Evolutionary conservation across 2,888 invertebrate species (phyloP).

Genomic region (Leptinotarsa haldemani): DNA sequence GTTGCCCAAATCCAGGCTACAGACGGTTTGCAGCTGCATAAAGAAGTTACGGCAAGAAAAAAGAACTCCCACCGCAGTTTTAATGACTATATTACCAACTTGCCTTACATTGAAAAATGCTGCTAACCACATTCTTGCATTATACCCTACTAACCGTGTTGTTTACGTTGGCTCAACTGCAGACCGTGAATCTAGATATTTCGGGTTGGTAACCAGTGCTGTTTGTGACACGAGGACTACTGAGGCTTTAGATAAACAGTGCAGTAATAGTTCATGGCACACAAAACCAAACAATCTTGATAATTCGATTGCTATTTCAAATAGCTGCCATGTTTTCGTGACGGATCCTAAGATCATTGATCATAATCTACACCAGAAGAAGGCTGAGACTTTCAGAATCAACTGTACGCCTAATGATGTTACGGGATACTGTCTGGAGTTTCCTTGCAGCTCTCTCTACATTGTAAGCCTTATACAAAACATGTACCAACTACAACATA

Average conservation of each 20-base stretch:
- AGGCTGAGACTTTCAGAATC: slow-evolving; percentile 86
- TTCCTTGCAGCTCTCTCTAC: slow-evolving; percentile 86
- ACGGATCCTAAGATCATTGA: slow-evolving; percentile 88
- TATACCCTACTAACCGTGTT: slow-evolving; percentile 87
- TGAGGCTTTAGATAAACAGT: slow-evolving; percentile 41
- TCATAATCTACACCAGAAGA: slow-evolving; percentile 82
- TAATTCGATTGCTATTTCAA: slow-evolving; percentile 75
- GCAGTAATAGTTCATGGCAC: slow-evolving; percentile 33
- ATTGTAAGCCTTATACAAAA: slow-evolving; percentile 79
- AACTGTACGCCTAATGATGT: slow-evolving; percentile 85
- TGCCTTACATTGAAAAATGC: slow-evolving; percentile 84
- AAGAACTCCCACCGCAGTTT: slow-evolving; percentile 84
- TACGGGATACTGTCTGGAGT: slow-evolving; percentile 85
- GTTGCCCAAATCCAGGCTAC: slow-evolving; percentile 78
- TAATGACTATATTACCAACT: slow-evolving; percentile 86
- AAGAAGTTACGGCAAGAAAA: slow-evolving; percentile 89
- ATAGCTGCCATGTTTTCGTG: slow-evolving; percentile 95
- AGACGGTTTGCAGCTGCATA: slow-evolving; percentile 88
- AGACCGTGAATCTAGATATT: slow-evolving; percentile 91
- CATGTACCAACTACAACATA: slow-evolving; percentile 76
- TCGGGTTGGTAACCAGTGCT: slow-evolving; percentile 91
- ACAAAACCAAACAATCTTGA: slow-evolving; percentile 51
- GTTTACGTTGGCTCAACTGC: slow-evolving; percentile 91
- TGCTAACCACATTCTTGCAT: slow-evolving; percentile 83
- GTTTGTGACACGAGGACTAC: slow-evolving; percentile 66